Base-by-base conservation (phyloP, 2,797 vertebrate species). In the Scomberomorus guttatus region DNA sequence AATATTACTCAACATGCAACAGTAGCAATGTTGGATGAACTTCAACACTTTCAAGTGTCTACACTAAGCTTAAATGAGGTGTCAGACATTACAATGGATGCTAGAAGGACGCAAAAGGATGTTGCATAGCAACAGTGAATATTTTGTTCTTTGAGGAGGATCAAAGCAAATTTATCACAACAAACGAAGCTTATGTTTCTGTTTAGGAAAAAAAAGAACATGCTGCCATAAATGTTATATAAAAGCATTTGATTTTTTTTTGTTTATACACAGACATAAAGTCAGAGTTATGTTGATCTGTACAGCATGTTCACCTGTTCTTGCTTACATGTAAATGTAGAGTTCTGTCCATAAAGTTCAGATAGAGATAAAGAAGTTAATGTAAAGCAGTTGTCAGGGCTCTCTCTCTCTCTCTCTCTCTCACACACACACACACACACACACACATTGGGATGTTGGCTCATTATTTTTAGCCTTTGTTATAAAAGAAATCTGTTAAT, bases 121-220 rank as follows among this genome's bases (percentile, higher is more conserved):
- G 75, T 80, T 68, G 77, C 79, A 64, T 86, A 79, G 82, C 80
- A 90, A 87, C 82, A 82, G 54, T 39, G 54, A 56, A 52, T 18
- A 9, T 39, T 29, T 63, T 66, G 64, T 24, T 67, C 56, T 69
- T 59, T 61, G 29, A 62, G 22, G 11, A 39, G 34, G 22, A 51
- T 46, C 62, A 50, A 76, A 72, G 42, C 42, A 50, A 48, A 72
- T 57, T 46, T 5, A 68, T 66, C 37, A 65, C 55, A 56, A 46
- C 63, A 81, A 77, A 73, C 20, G 61, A 60, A 73, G 59, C 64
- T 20, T 12, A 55, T 29, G 64, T 62, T 32, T 56, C 13, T 67
- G 24, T 75, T 77, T 39, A 18, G 17, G 34, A 68, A 46, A 17
- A 46, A 17, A 63, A 77, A 62, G 9, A 60, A 22, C 14, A 42